phyloP scores from a whole-genome alignment of 2,113 vertebrate species.

The Philantomba maxwellii region DNA sequence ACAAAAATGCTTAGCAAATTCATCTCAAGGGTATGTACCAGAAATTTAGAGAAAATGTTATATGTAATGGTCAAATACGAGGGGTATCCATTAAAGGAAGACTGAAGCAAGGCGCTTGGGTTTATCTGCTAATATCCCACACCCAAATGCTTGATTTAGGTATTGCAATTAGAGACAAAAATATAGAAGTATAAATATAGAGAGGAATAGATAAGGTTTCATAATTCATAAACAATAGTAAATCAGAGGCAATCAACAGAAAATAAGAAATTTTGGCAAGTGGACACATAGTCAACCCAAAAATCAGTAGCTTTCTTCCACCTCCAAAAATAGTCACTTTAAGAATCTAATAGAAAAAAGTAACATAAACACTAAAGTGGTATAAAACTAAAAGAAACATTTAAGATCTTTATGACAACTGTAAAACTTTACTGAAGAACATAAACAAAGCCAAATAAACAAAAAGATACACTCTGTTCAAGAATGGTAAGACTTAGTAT shows the following conservation, averaged over 20 bases:
- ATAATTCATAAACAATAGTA: slow-evolving; percentile 1
- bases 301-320: slow-evolving; percentile 33
- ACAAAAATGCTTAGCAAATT: neutral
- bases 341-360: slow-evolving; percentile 41
- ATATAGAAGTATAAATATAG: neutral
- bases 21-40: neutral
- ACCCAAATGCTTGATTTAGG: neutral
- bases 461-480: slow-evolving; percentile 4
- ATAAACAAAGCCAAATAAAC: slow-evolving; percentile 24
- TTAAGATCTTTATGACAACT: slow-evolving; percentile 22
- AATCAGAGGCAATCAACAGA: neutral
- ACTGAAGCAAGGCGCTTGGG: neutral
- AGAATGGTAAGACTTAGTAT: neutral
- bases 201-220: neutral
- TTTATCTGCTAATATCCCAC: neutral
- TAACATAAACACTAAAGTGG: neutral
- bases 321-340: slow-evolving; percentile 26
- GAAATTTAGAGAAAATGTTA: neutral
- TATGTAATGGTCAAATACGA: neutral
- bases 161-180: neutral
- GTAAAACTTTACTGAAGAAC: slow-evolving; percentile 48
- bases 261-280: neutral
- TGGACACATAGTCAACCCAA: slow-evolving; percentile 12
- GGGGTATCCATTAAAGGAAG: neutral
- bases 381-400: slow-evolving; percentile 45